These are phyloP conservation scores for Tenthredo distinguenda DNA, from an alignment of 2,888 invertebrate species.

Conservation along the genomic window DNA sequence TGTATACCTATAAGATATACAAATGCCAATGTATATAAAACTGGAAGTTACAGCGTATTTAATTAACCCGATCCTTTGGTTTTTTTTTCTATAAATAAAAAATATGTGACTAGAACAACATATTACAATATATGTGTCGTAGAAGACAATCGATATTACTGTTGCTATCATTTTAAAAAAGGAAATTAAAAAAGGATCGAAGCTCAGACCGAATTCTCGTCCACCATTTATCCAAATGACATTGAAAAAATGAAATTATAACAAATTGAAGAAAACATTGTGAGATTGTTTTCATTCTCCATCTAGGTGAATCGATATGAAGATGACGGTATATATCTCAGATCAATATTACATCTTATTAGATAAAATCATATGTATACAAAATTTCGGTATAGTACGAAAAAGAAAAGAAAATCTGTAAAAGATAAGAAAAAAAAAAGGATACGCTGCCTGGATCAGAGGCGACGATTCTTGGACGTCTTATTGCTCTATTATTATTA, in stretches of 20 bases:
- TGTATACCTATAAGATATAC: not conserved
- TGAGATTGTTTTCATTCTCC: no score
- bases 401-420: no score
- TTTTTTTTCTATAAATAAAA: no score
- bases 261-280: no score
- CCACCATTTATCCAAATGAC: not conserved
- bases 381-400: not conserved
- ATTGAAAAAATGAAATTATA: no score
- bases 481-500: slow-evolving; percentile 10
- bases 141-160: no score
- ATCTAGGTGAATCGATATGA: no score
- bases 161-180: no score
- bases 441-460: not conserved
- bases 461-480: not conserved
- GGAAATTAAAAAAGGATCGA: not conserved
- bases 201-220: not conserved
- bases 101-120: no score
- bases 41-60: not conserved
- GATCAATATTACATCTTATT: not conserved
- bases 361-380: not conserved
- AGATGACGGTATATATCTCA: not conserved
- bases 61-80: no score
- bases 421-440: not conserved
- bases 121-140: no score
- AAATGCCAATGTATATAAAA: not conserved